phyloP scores from a whole-genome alignment of 2,797 vertebrate species.

The Sarcoramphus papa region DNA sequence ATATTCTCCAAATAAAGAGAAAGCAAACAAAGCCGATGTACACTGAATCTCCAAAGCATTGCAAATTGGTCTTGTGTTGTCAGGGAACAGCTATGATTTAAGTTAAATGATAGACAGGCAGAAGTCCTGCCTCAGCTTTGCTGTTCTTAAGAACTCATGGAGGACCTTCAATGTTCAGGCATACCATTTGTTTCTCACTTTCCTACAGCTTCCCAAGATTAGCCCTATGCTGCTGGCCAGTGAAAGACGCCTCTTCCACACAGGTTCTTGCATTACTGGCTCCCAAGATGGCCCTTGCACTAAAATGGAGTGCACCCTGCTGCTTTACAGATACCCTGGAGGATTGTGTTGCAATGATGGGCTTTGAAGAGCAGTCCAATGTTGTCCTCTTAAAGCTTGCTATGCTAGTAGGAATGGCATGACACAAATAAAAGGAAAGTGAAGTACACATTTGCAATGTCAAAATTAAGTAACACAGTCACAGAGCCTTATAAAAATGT shows the following conservation, averaged over 20 bases:
- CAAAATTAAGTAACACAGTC: background rate
- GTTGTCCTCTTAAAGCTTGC: background rate
- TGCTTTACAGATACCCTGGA: background rate
- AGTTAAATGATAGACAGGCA: background rate
- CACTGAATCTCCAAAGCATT: background rate
- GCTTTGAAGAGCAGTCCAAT: background rate
- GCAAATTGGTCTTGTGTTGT: background rate
- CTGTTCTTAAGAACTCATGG: background rate
- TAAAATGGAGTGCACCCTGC: background rate
- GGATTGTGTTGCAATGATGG: background rate
- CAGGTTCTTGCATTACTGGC: background rate
- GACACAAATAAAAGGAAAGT: background rate
- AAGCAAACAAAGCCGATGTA: background rate
- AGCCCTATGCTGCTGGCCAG: background rate
- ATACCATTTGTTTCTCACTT: background rate
- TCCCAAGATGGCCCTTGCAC: background rate
- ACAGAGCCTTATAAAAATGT: background rate
- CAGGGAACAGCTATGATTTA: background rate
- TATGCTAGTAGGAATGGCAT: background rate
- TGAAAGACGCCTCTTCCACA: background rate
- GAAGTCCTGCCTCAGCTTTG: background rate
- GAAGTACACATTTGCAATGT: background rate
- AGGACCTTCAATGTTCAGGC: background rate
- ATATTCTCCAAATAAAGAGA: conserved; percentile 9
- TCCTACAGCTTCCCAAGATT: background rate